Evolutionary conservation across 2,113 vertebrate species (phyloP).

Genomic region (Cathartes aura): DNA sequence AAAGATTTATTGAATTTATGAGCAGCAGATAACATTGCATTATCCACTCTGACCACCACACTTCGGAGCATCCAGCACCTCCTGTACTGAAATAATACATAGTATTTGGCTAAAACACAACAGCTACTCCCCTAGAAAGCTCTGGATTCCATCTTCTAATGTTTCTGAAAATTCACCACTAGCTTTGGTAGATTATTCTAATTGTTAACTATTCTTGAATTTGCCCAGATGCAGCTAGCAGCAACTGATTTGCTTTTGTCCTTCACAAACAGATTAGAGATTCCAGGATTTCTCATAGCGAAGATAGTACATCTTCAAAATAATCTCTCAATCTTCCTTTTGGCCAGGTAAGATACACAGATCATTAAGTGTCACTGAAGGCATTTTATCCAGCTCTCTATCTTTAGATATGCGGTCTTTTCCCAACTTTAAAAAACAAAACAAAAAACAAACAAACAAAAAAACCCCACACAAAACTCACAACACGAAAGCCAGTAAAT

Average conservation of each 20-base stretch:
- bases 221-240: not conserved
- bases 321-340: not conserved
- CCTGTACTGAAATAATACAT: not conserved
- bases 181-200: not conserved
- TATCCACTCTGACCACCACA: not conserved
- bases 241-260: not conserved
- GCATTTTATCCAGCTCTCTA: not conserved
- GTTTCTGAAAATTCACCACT: not conserved
- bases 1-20: not conserved
- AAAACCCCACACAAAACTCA: not conserved
- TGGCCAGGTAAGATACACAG: not conserved
- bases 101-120: not conserved
- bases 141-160: not conserved
- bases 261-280: not conserved
- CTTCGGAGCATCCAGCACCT: not conserved
- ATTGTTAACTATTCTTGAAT: not conserved
- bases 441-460: too few relatives aligned
- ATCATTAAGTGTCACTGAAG: not conserved
- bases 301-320: not conserved
- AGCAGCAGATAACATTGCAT: not conserved
- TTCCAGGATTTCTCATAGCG: not conserved
- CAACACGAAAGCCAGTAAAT: not conserved
- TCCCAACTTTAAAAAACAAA: not conserved
- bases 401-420: not conserved
- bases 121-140: not conserved